Evolutionary conservation across 2,888 invertebrate genomes (phyloP), one percentile per base, ranked within the genome.

Genomic region (Eustalomyia histrio): DNA sequence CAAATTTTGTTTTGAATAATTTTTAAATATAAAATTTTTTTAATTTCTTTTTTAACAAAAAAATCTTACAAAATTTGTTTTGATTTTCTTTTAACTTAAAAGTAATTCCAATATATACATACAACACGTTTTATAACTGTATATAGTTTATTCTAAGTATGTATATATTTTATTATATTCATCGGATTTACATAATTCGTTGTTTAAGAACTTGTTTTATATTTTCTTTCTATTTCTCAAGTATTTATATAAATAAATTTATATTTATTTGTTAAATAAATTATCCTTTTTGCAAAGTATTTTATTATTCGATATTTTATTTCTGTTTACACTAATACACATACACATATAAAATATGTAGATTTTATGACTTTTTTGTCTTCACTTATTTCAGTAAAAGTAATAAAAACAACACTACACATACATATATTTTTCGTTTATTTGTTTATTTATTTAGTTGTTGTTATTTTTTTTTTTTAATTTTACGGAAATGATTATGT

Each of bases 1-100:
- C 82, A 83, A 76, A 80, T 74, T 80, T 82, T 61, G 65, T 71
- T 75, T 73, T 80, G 65, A 76, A 68, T 76, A 69, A 29, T 35
- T 33, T 17, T 10, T 10, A 8, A 39, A 64, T 52, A 33, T 7
- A 52, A 29, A 6, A 53, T 33, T n/a, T 58, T 58, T 55, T 58
- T 33, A 1, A 55, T 21, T 12, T 24, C n/a, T 2, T 53, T 53
- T 55, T 3, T 0, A 47, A 67, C 55, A 12, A 35, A 52, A 61
- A 50, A 71, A 50, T 74, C 71, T 79, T 79, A 79, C 69, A 75
- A 79, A 63, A 24, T 55, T n/a, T 29, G 7, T 29, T 21, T n/a
- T 55, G 24, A 55, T 55, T 58, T 16, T 16, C 57, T 14, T 29
- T 29, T n/a, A 21, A 53, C 1, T n/a, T 53, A 7, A 16, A n/a